These are phyloP conservation scores for Apis mellifera DNA, from an alignment of 1,140 invertebrate species.

Conservation along the genomic window Amel_HAv3.1 CM009931.2:22620001-22620500, in stretches of 20 bases:
- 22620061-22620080: neutral
- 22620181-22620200: slow-evolving; percentile 38
- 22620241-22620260: slow-evolving; percentile 46
- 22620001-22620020: no score
- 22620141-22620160: slow-evolving; percentile 9
- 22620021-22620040: neutral
- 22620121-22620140: slow-evolving; percentile 17
- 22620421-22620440: slow-evolving; percentile 34
- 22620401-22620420: slow-evolving; percentile 59
- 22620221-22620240: slow-evolving; percentile 60
- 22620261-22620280: slow-evolving; percentile 64
- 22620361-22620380: neutral
- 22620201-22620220: slow-evolving; percentile 57
- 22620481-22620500: slow-evolving; percentile 28
- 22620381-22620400: slow-evolving; percentile 35
- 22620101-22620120: neutral
- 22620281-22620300: slow-evolving; percentile 63
- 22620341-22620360: slow-evolving; percentile 8
- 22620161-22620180: neutral
- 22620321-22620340: slow-evolving; percentile 46
- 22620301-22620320: slow-evolving; percentile 57
- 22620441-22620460: slow-evolving; percentile 34
- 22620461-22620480: slow-evolving; percentile 26
- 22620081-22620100: slow-evolving; percentile 18
- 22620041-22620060: neutral